These are phyloP conservation scores for Burhinus bistriatus DNA, from an alignment of 2,113 vertebrate genomes.

Conservation along the genomic window DNA sequence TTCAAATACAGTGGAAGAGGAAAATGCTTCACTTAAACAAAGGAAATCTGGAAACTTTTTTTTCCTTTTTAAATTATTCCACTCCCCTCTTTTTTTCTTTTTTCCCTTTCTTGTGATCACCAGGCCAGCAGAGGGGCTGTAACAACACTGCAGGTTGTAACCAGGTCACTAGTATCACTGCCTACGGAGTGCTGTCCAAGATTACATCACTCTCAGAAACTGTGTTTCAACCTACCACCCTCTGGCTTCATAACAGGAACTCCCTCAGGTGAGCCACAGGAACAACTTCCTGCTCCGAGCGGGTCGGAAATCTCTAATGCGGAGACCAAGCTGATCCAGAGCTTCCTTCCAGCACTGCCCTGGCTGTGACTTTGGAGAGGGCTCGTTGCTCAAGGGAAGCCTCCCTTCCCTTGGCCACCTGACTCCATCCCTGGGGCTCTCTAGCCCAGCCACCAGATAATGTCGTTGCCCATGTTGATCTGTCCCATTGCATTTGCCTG, in stretches of 20 bases:
- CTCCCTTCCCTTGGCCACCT: slow-evolving; percentile 17
- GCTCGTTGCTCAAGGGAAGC: slow-evolving; percentile 6
- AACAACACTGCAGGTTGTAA: slow-evolving; percentile 69
- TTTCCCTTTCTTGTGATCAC: slow-evolving; percentile 68
- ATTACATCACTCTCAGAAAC: slow-evolving; percentile 77
- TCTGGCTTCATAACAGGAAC: slow-evolving; percentile 79
- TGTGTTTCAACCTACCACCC: slow-evolving; percentile 55
- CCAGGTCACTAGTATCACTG: slow-evolving; percentile 76
- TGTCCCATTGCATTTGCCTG: neutral
- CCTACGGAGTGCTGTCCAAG: slow-evolving; percentile 43
- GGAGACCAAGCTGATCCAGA: slow-evolving; percentile 17
- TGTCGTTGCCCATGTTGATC: neutral
- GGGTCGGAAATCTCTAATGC: slow-evolving; percentile 74
- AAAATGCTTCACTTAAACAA: slow-evolving; percentile 70
- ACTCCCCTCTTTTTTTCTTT: slow-evolving; percentile 39
- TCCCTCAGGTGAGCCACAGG: slow-evolving; percentile 77
- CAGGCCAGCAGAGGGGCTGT: slow-evolving; percentile 69
- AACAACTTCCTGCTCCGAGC: slow-evolving; percentile 71
- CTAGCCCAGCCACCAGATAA: neutral
- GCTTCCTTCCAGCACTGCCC: slow-evolving; percentile 79
- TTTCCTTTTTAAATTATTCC: slow-evolving; percentile 68
- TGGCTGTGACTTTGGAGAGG: slow-evolving; percentile 47
- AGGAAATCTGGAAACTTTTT: slow-evolving; percentile 76
- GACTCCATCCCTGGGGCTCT: slow-evolving; percentile 6
- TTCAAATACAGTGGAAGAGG: slow-evolving; percentile 69